Evolutionary conservation across 2,113 vertebrate species (phyloP).

Genomic region (Tragelaphus strepsiceros): DNA sequence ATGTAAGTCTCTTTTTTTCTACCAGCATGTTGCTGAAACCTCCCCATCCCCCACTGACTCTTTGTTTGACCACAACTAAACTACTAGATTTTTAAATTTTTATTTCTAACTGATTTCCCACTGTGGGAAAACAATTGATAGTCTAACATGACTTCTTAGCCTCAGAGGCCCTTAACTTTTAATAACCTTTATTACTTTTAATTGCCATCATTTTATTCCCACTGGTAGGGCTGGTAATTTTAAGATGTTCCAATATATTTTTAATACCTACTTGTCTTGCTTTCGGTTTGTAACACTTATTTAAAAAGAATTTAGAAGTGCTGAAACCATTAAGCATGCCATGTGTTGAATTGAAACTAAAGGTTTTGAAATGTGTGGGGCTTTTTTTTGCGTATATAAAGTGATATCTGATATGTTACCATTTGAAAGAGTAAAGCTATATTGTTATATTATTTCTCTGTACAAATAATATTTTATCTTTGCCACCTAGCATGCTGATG

Average conservation of each 20-base stretch:
- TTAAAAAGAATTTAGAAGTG: conserved; percentile 53
- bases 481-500: background rate
- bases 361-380: conserved; percentile 27
- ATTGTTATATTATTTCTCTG: conserved; percentile 22
- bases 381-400: background rate
- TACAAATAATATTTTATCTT: conserved; percentile 21
- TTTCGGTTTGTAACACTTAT: conserved; percentile 65
- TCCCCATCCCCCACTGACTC: conserved; percentile 38
- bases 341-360: conserved; percentile 43
- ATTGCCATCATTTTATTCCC: conserved; percentile 54
- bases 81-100: conserved; percentile 43
- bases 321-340: conserved; percentile 60
- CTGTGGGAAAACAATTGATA: conserved; percentile 46
- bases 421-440: conserved; percentile 26
- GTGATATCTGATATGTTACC: conserved; percentile 34
- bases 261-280: conserved; percentile 56
- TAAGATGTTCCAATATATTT: conserved; percentile 62
- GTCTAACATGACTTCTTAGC: conserved; percentile 67
- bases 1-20: conserved; percentile 62
- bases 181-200: conserved; percentile 63
- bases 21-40: conserved; percentile 63
- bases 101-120: conserved; percentile 61
- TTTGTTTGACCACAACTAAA: conserved; percentile 45
- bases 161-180: conserved; percentile 59
- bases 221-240: conserved; percentile 50